Evolutionary conservation across 2,888 invertebrate genomes (phyloP).

Genomic region (Parthenolecanium corni): DNA sequence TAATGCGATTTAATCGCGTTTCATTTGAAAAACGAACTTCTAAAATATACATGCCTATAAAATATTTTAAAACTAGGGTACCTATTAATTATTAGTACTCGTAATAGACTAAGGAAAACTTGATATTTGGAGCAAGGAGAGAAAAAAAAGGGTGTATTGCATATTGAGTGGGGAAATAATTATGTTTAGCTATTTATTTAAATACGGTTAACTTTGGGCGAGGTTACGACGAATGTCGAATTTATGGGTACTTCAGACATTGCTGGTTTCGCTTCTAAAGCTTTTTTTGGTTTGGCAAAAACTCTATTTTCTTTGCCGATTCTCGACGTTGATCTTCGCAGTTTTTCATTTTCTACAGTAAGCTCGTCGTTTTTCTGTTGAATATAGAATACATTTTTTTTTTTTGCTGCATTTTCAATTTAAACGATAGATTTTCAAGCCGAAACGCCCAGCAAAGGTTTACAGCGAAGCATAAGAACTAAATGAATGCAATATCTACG

Average conservation of each 20-base stretch:
- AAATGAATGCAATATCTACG: not conserved
- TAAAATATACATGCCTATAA: no score
- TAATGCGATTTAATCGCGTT: no score
- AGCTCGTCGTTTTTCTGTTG: constrained; percentile 16
- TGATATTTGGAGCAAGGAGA: no score
- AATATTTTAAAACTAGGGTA: no score
- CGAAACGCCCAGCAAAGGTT: not conserved
- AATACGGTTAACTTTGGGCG: constrained; percentile 25
- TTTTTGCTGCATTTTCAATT: not conserved
- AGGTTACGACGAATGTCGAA: constrained; percentile 13
- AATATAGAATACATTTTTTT: not conserved
- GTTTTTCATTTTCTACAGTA: not conserved
- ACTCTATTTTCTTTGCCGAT: constrained; percentile 12
- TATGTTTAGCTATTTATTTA: not conserved
- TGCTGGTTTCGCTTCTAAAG: not conserved
- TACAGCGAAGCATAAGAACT: not conserved
- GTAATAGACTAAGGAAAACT: no score
- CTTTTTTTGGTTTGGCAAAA: not conserved
- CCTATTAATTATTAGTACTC: no score
- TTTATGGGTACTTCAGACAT: constrained; percentile 14
- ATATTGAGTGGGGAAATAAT: not conserved
- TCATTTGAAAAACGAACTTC: no score
- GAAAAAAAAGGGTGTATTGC: no score
- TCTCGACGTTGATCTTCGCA: not conserved
- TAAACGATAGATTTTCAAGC: not conserved